Evolutionary conservation across 2,797 vertebrate species (phyloP).

Genomic region (Triplophysa bombifrons): DNA sequence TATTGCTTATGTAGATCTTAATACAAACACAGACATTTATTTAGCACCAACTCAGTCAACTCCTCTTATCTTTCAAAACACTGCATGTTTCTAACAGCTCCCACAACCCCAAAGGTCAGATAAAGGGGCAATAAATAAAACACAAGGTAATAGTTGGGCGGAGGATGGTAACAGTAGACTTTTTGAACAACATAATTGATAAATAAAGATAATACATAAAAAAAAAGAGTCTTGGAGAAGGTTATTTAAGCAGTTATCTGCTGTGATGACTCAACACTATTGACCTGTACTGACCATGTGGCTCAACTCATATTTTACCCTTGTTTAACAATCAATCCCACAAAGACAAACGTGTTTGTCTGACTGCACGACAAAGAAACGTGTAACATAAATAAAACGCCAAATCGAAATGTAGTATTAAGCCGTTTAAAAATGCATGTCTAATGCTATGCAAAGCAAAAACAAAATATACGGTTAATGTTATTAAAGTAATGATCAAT

Average conservation of each 20-base stretch:
- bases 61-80: background rate
- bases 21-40: background rate
- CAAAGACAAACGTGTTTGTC: background rate
- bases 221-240: background rate
- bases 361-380: background rate
- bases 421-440: background rate
- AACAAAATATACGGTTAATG: background rate
- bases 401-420: too few relatives aligned
- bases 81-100: background rate
- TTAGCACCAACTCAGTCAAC: background rate
- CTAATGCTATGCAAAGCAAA: background rate
- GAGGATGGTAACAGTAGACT: background rate
- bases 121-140: background rate
- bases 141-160: background rate
- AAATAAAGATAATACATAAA: background rate
- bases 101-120: background rate
- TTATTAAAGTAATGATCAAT: background rate
- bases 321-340: background rate
- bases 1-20: background rate
- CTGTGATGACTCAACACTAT: background rate
- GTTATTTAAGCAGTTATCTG: conserved; percentile 2
- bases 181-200: background rate
- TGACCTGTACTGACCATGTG: background rate
- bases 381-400: conserved; percentile 18
- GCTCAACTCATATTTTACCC: background rate